Evolutionary conservation across 1,140 invertebrate species (phyloP), one percentile per base, ranked within the genome.

Genomic region (Sitobion miscanthi): DNA sequence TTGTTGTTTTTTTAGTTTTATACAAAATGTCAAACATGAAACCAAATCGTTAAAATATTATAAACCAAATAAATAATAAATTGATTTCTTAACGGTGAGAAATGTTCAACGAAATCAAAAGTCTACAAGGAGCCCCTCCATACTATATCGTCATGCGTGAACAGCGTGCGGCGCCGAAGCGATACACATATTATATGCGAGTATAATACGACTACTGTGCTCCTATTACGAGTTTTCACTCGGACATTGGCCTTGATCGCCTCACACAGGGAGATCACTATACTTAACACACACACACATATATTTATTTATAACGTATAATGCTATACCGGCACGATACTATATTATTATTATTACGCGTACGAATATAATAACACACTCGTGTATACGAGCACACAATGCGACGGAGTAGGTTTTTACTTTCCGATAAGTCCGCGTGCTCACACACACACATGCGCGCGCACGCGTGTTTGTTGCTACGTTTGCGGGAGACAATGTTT

Each of bases 191-290:
- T 52, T 17, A 83, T 9, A 23, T 4, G 9, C 6, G 0, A 82
- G n/a, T 25, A 17, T 21, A 49, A n/a, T 52, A 88, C n/a, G 86
- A 77, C 62, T 77, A n/a, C 62, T 77, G 62, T 77, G 11, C 30
- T 69, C 30, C n/a, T 52, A 52, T 35, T 88, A 88, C 30, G 17
- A 88, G 86, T 88, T 52, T 88, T 88, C 86, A 88, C 47, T 88
- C n/a, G 47, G 47, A 88, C 86, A 88, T 88, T 88, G 86, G 86
- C 86, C 86, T 88, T 88, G 86, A 87, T 87, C 45, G 86, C n/a
- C n/a, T 45, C 42, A 14, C 83, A 3, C 83, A 7, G 83, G 82
- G 83, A 85, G 85, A 87, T 45, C 23, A 17, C 85, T 85, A 45
- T 25, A 25, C 21, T 25, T 9, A 85, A 69, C 30, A n/a, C 30